These are phyloP conservation scores for Horisme vitalbata DNA, from an alignment of 2,888 invertebrate genomes.

Conservation along the genomic window DNA sequence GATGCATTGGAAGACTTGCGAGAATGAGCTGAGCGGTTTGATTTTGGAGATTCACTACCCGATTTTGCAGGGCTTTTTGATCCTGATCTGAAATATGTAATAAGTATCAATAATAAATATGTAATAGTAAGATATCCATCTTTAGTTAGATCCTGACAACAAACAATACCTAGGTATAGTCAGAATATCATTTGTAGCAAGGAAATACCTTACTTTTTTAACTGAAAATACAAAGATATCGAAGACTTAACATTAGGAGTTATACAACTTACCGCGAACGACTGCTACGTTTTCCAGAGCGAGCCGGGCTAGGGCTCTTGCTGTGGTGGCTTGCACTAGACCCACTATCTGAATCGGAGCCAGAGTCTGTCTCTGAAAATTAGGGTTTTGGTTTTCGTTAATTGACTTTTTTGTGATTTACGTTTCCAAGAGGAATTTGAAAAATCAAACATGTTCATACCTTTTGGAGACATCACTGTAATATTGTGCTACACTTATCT, in stretches of 20 bases:
- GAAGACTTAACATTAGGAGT: no score
- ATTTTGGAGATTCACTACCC: constrained; percentile 72
- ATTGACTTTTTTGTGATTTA: no score
- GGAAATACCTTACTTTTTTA: no score
- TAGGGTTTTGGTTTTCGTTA: neutral
- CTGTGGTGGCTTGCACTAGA: constrained; percentile 71
- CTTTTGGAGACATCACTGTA: constrained; percentile 48
- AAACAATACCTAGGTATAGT: no score
- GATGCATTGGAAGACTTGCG: constrained; percentile 67
- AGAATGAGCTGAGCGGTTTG: constrained; percentile 58
- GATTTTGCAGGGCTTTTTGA: constrained; percentile 67
- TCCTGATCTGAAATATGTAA: constrained; percentile 58
- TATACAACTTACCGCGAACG: constrained; percentile 57
- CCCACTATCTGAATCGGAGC: constrained; percentile 75
- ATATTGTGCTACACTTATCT: neutral
- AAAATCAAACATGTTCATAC: constrained; percentile 39
- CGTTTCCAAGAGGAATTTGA: no score
- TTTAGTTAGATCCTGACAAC: no score
- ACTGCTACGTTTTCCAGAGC: constrained; percentile 67
- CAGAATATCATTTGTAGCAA: no score
- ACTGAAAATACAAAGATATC: no score
- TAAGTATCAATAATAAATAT: no score
- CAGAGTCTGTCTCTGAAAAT: constrained; percentile 68
- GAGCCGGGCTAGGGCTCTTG: constrained; percentile 69
- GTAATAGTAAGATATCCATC: no score